A percentile compares a stretch with the other conserved stretches of the same genome.
These are phyloP conservation scores for Piprites chloris DNA, from an alignment of 2,113 vertebrate genomes.

Conservation along the genomic window DNA sequence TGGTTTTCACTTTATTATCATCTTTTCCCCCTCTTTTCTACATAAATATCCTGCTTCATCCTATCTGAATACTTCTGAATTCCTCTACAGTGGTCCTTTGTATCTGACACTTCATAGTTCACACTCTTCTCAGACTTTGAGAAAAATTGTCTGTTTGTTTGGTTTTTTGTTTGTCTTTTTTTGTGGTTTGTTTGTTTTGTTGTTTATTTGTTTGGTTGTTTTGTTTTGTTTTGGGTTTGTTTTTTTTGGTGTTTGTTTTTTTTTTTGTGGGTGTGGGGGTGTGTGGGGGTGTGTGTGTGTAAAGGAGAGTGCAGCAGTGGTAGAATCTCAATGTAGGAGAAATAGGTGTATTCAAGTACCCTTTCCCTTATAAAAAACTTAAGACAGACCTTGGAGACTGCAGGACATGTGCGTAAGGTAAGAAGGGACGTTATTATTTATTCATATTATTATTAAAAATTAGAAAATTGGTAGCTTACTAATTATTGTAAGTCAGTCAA, in stretches of 20 bases:
- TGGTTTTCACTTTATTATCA: background rate
- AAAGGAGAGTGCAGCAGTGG: background rate
- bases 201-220: background rate
- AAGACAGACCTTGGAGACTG: background rate
- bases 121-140: background rate
- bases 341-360: background rate
- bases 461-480: background rate
- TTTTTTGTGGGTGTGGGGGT: no score
- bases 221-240: no score
- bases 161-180: no score
- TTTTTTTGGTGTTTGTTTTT: no score
- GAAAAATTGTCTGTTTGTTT: background rate
- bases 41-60: background rate
- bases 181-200: no score
- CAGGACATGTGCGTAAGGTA: background rate
- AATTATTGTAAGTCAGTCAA: background rate
- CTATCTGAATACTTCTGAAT: background rate
- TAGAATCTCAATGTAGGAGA: background rate
- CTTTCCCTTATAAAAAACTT: background rate
- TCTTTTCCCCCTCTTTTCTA: background rate
- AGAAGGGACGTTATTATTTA: background rate
- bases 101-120: background rate
- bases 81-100: background rate
- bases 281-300: no score
- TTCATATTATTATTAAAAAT: background rate